Evolutionary conservation across 2,797 vertebrate genomes (phyloP).

Genomic region (Dallia pectoralis): DNA sequence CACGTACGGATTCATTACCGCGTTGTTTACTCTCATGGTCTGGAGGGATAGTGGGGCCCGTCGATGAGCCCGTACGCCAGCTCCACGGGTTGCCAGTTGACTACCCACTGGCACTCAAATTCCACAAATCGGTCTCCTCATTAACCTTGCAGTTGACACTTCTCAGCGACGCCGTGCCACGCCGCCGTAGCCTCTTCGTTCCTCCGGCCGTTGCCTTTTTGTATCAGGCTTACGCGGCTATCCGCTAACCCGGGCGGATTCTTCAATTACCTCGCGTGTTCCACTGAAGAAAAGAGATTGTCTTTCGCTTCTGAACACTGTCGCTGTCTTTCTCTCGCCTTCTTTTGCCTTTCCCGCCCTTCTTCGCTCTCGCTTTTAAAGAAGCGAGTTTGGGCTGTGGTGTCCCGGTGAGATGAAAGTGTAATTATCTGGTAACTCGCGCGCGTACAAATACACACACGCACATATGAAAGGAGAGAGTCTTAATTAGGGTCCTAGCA

Average conservation of each 20-base stretch:
- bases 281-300: conserved; percentile 82
- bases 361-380: conserved; percentile 76
- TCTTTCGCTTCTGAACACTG: conserved; percentile 75
- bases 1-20: conserved; percentile 35
- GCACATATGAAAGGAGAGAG: conserved; percentile 85
- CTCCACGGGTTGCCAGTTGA: conserved; percentile 38
- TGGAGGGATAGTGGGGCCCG: conserved; percentile 11
- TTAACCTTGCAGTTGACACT: conserved; percentile 34
- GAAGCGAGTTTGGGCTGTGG: conserved; percentile 90
- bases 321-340: conserved; percentile 7
- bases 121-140: conserved; percentile 30
- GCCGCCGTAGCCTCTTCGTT: conserved; percentile 19
- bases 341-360: conserved; percentile 7
- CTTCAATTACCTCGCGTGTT: conserved; percentile 90
- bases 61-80: conserved; percentile 26
- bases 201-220: conserved; percentile 18
- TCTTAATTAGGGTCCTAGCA: conserved; percentile 87
- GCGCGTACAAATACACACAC: background rate
- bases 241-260: conserved; percentile 76
- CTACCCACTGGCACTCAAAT: conserved; percentile 39
- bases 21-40: conserved; percentile 40
- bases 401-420: conserved; percentile 94
- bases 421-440: conserved; percentile 86
- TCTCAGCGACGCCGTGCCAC: conserved; percentile 16
- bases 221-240: conserved; percentile 53